phyloP scores from a whole-genome alignment of 2,888 invertebrate species.

The Parascotia fuliginaria region DNA sequence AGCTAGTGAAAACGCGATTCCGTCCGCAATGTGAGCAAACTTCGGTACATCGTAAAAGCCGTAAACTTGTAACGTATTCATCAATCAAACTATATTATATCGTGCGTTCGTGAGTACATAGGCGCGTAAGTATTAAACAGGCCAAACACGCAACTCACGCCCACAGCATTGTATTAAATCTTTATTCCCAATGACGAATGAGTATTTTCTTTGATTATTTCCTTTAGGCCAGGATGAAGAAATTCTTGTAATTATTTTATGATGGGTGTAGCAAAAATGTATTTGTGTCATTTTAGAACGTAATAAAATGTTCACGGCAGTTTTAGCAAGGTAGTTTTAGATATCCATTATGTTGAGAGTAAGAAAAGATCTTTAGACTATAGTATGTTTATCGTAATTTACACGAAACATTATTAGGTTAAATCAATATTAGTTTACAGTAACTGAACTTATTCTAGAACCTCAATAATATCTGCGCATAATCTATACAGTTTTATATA shows the following conservation, averaged over 20 bases:
- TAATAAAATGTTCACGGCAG: neutral
- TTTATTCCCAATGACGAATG: conserved; percentile 51
- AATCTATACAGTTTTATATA: no score
- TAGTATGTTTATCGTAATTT: no score
- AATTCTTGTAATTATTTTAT: conserved; percentile 40
- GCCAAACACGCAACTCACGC: conserved; percentile 49
- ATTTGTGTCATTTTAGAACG: neutral
- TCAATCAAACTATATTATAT: conserved; percentile 72
- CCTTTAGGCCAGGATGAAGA: conserved; percentile 36
- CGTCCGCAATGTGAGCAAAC: conserved; percentile 12
- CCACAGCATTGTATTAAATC: conserved; percentile 46
- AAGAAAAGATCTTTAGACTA: no score
- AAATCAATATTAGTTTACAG: no score
- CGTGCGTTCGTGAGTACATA: conserved; percentile 49
- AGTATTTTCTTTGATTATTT: conserved; percentile 46
- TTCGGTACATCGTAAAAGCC: conserved; percentile 40
- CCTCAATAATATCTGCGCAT: no score
- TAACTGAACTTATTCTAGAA: no score
- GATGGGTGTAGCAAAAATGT: conserved; percentile 22
- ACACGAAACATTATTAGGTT: no score
- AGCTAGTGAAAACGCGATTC: conserved; percentile 1
- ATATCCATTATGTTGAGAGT: no score
- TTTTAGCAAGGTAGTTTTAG: no score
- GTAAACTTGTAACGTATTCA: conserved; percentile 53
- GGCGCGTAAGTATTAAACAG: conserved; percentile 33